phyloP scores from a whole-genome alignment of 2,797 vertebrate genomes.

The Artibeus jamaicensis region DNA sequence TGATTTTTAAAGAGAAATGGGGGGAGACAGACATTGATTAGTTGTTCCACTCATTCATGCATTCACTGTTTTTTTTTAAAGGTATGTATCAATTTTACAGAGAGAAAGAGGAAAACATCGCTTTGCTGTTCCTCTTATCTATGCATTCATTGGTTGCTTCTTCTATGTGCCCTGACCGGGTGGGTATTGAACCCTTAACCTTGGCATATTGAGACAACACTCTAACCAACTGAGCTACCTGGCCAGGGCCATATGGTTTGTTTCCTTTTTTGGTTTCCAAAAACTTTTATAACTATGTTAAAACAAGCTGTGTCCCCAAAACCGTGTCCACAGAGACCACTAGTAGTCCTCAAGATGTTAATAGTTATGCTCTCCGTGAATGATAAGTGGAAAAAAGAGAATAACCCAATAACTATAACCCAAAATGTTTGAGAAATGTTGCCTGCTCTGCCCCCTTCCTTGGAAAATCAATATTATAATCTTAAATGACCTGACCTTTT shows the following conservation, averaged over 20 bases:
- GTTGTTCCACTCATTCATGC: not conserved
- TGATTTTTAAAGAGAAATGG: too few species aligned
- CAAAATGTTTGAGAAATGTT: not conserved
- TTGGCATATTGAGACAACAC: not conserved
- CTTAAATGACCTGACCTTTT: not conserved
- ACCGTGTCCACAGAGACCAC: not conserved
- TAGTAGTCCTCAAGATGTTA: not conserved
- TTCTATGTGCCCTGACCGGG: too few species aligned
- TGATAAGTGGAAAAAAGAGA: not conserved
- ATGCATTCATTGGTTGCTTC: too few species aligned
- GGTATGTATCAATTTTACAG: too few species aligned
- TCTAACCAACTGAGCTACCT: not conserved
- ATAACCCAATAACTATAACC: too few species aligned
- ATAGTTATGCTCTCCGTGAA: not conserved
- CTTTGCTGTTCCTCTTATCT: too few species aligned
- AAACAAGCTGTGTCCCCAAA: not conserved
- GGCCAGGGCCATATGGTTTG: not conserved
- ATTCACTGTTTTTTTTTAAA: too few species aligned
- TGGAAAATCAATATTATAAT: not conserved
- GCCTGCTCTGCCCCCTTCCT: not conserved
- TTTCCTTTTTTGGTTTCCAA: not conserved
- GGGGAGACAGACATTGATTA: not conserved
- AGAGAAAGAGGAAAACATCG: too few species aligned
- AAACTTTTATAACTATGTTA: not conserved
- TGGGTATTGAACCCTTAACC: too few species aligned